Evolutionary conservation across 2,797 vertebrate genomes (phyloP), one percentile per base, ranked within the genome.

Genomic region (Austrolebias charrua): DNA sequence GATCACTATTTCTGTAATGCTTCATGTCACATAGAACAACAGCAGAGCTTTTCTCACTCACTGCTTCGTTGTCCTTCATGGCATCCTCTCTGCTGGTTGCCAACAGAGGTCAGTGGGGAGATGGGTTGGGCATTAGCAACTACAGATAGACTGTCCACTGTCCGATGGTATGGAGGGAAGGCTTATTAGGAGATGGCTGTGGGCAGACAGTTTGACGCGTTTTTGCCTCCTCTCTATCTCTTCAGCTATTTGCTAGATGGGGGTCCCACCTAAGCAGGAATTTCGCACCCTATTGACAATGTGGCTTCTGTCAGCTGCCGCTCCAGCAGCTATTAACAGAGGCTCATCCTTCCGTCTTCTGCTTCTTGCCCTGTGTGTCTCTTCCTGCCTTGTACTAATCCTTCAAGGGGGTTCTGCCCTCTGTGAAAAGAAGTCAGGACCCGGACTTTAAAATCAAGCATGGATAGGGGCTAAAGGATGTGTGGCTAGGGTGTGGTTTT

Each of bases 271-370:
- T 76, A 79, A 81, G 80, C 77, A 80, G 88, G 90, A 92, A 92
- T 91, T 90, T 90, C 86, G 88, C 91, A 92, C 90, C 87, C 86
- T 88, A 84, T 87, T 92, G 89, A 90, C 87, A 90, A 86, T 75
- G 86, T 77, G 82, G 78, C 85, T 89, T 87, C 87, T 91, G 88
- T 90, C 88, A 90, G 89, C 88, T 90, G 89, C 85, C 55, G 81
- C 85, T 75, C 64, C 71, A 63, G 64, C 76, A 75, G 63, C 76
- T 73, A 79, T 88, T 82, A 88, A 87, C 82, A 80, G 61, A 24
- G 44, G 59, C 78, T 86, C 83, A 79, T 86, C 86, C 85, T 83
- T 84, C 85, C 47, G 55, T 79, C 66, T 60, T 75, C 55, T 65
- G 52, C 79, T 72, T 54, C 69, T 71, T 70, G 65, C 63, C 40